A percentile compares a stretch with the other conserved stretches of the same genome.
Evolutionary conservation across 2,113 vertebrate species (phyloP).

Genomic region (Nothoprocta pentlandii): DNA sequence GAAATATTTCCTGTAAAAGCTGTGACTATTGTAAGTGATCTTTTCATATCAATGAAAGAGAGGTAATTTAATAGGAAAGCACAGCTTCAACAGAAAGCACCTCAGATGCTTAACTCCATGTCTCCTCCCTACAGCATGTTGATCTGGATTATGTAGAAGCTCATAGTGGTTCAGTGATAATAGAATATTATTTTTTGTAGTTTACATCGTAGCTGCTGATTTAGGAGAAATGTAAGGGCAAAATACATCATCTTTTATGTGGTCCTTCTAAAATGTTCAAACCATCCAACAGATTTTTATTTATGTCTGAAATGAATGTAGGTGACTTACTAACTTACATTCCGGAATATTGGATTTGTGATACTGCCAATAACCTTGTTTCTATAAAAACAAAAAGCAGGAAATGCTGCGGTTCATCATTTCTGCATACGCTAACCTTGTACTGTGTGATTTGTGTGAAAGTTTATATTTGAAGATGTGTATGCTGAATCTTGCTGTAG

Average conservation of each 20-base stretch:
- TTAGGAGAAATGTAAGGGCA: background rate
- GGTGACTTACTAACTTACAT: conserved; percentile 37
- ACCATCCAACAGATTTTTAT: conserved; percentile 26
- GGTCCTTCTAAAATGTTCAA: conserved; percentile 10
- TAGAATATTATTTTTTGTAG: background rate
- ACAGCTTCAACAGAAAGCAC: background rate
- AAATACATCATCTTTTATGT: background rate
- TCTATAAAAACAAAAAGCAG: conserved; percentile 41
- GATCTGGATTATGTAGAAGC: background rate
- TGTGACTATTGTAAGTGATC: background rate
- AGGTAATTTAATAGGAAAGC: background rate
- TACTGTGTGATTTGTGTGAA: background rate
- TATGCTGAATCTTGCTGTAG: background rate
- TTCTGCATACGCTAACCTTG: background rate
- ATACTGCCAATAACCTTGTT: background rate
- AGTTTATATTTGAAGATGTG: background rate
- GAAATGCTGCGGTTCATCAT: conserved; percentile 13
- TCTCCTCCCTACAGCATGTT: background rate
- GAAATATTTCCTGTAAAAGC: background rate
- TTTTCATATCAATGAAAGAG: background rate
- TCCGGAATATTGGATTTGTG: conserved; percentile 28
- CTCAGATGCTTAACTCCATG: background rate
- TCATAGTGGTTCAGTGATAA: background rate
- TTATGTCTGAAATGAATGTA: conserved; percentile 55
- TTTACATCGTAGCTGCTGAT: background rate